Evolutionary conservation across 2,888 invertebrate species (phyloP).

Genomic region (Melanotus villosus): DNA sequence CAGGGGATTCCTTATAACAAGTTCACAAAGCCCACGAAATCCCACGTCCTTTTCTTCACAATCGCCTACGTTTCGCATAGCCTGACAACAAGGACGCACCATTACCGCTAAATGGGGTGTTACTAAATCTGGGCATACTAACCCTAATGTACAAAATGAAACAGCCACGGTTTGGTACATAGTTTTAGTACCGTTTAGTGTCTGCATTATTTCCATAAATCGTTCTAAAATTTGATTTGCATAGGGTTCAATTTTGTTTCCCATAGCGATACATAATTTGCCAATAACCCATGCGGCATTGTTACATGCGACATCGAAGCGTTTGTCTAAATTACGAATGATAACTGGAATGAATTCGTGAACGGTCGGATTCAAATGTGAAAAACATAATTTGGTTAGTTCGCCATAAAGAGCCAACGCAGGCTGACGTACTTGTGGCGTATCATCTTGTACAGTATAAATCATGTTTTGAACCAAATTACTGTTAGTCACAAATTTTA

Average conservation of each 20-base stretch:
- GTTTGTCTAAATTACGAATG: slow-evolving; percentile 96
- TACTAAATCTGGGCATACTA: slow-evolving; percentile 99
- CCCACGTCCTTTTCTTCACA: slow-evolving; percentile 99
- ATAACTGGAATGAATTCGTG: slow-evolving; percentile 96
- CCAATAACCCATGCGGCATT: slow-evolving; percentile 99
- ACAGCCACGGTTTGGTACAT: slow-evolving; percentile 99
- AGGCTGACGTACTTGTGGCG: slow-evolving; percentile 82
- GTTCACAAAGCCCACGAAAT: slow-evolving; percentile 98
- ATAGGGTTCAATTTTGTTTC: slow-evolving; percentile 92
- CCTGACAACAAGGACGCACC: slow-evolving; percentile 98
- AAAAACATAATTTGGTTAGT: slow-evolving; percentile 82
- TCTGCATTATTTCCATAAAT: slow-evolving; percentile 94
- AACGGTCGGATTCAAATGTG: slow-evolving; percentile 94
- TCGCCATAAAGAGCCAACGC: slow-evolving; percentile 85
- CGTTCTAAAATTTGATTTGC: slow-evolving; percentile 89
- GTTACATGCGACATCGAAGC: slow-evolving; percentile 97
- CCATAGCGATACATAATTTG: slow-evolving; percentile 96
- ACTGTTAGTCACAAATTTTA: slow-evolving; percentile 76
- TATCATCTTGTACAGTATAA: slow-evolving; percentile 82
- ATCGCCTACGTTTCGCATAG: slow-evolving; percentile 96
- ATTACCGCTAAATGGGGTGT: slow-evolving; percentile 98
- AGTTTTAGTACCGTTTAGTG: slow-evolving; percentile 95
- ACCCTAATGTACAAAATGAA: slow-evolving; percentile 99
- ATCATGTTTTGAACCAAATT: slow-evolving; percentile 78
- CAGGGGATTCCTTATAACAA: slow-evolving; percentile 96